phyloP scores from a whole-genome alignment of 2,888 invertebrate species.

The Zygothrica quintamaculata region DNA sequence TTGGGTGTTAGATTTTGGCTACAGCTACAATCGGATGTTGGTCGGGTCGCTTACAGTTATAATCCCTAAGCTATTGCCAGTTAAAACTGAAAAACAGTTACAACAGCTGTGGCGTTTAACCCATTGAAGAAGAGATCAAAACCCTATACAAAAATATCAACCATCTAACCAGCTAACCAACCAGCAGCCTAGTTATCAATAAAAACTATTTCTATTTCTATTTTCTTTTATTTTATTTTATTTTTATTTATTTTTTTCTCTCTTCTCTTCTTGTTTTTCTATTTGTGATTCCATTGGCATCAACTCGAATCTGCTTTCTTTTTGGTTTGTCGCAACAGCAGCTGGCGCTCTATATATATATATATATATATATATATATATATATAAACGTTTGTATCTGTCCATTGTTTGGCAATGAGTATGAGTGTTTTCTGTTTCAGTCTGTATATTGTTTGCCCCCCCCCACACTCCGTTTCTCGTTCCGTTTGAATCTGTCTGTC shows the following conservation, averaged over 20 bases:
- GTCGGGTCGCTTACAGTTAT: constrained; percentile 59
- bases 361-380: constrained; percentile 15
- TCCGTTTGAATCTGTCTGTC: constrained; percentile 1
- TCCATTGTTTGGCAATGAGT: constrained; percentile 44
- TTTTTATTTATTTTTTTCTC: constrained; percentile 36
- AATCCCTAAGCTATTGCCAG: constrained; percentile 72
- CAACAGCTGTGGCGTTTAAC: constrained; percentile 69
- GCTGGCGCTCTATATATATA: constrained; percentile 25
- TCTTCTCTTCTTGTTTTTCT: constrained; percentile 30
- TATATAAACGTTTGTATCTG: background rate
- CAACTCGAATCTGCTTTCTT: constrained; percentile 59
- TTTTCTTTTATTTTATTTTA: constrained; percentile 22
- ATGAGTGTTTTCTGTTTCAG: constrained; percentile 22
- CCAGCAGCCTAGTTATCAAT: constrained; percentile 62
- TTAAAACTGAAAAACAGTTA: constrained; percentile 66
- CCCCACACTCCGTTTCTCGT: background rate
- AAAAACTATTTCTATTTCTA: constrained; percentile 56
- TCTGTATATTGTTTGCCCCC: no score
- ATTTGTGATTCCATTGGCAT: constrained; percentile 52
- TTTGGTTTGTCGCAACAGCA: constrained; percentile 51
- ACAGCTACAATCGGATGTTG: constrained; percentile 34
- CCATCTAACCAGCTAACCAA: no score
- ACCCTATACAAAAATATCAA: no score
- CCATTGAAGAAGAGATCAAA: constrained; percentile 62
- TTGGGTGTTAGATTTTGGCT: constrained; percentile 15